These are phyloP conservation scores for Macrotus californicus DNA, from an alignment of 2,113 vertebrate genomes.

Conservation along the genomic window DNA sequence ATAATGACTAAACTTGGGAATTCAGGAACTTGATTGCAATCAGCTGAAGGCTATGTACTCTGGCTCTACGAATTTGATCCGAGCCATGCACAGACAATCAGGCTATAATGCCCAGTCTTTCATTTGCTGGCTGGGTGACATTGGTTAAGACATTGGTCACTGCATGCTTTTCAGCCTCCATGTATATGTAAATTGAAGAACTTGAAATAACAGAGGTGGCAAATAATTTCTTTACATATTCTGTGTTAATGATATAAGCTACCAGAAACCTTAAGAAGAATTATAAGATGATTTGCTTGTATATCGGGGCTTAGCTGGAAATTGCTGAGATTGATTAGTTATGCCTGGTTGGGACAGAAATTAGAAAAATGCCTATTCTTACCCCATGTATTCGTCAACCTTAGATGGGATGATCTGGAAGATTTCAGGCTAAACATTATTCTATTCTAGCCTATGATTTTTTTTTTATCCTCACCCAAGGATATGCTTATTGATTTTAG, in stretches of 20 bases:
- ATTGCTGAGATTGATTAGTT: slow-evolving; percentile 12
- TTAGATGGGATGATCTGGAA: slow-evolving; percentile 5
- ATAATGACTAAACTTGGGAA: not conserved
- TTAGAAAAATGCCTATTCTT: not conserved
- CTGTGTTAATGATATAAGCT: not conserved
- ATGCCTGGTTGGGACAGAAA: slow-evolving; percentile 30
- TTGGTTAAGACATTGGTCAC: not conserved
- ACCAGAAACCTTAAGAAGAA: not conserved
- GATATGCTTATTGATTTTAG: too few relatives aligned
- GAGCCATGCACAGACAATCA: not conserved
- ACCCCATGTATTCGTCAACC: not conserved
- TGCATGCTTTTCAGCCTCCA: not conserved
- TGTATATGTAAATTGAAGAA: not conserved
- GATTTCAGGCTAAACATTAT: slow-evolving; percentile 13
- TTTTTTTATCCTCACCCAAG: too few relatives aligned
- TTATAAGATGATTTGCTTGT: not conserved
- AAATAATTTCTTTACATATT: not conserved
- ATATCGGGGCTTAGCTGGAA: not conserved
- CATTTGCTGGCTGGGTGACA: not conserved
- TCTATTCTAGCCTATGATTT: not conserved
- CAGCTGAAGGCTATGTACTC: not conserved
- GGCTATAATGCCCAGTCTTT: not conserved
- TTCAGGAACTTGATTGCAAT: not conserved
- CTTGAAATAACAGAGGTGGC: not conserved
- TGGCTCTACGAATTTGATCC: not conserved